Evolutionary conservation across 2,888 invertebrate genomes (phyloP).

Genomic region (Lasioglossum pauxillum): DNA sequence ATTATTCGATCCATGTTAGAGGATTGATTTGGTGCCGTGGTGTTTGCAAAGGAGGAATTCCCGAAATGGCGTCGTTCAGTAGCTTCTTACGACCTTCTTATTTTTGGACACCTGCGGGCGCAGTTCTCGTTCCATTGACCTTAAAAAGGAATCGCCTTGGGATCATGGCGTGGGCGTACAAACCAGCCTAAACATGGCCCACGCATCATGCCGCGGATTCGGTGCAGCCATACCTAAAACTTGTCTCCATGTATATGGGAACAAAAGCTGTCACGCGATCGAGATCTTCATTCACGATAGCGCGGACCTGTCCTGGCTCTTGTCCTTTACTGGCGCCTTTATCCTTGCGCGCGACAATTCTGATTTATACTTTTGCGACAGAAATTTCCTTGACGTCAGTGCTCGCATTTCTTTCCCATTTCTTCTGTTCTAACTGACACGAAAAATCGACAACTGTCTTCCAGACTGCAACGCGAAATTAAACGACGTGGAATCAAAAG

Average conservation of each 20-base stretch:
- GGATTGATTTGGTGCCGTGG: neutral
- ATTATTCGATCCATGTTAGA: neutral
- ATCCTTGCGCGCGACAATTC: neutral
- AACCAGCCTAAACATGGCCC: conserved; percentile 53
- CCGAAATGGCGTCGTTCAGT: conserved; percentile 20
- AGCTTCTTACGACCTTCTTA: conserved; percentile 14
- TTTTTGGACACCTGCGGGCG: conserved; percentile 48
- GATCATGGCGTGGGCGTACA: conserved; percentile 50
- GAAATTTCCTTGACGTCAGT: neutral
- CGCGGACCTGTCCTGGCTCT: neutral
- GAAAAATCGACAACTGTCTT: neutral
- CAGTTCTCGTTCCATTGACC: conserved; percentile 55
- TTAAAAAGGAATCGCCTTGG: conserved; percentile 64
- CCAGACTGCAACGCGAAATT: neutral
- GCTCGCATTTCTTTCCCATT: neutral
- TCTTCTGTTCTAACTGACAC: neutral
- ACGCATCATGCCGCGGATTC: conserved; percentile 53
- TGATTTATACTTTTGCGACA: conserved; percentile 12
- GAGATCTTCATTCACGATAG: conserved; percentile 59
- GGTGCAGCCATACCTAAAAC: conserved; percentile 42
- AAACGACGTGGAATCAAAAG: neutral
- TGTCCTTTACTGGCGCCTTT: conserved; percentile 21
- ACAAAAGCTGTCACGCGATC: conserved; percentile 57
- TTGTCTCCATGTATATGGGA: conserved; percentile 52
- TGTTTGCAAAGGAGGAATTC: neutral